These are phyloP conservation scores for Venustoraphidia nigricollis DNA, from an alignment of 2,888 invertebrate species.

Conservation along the genomic window DNA sequence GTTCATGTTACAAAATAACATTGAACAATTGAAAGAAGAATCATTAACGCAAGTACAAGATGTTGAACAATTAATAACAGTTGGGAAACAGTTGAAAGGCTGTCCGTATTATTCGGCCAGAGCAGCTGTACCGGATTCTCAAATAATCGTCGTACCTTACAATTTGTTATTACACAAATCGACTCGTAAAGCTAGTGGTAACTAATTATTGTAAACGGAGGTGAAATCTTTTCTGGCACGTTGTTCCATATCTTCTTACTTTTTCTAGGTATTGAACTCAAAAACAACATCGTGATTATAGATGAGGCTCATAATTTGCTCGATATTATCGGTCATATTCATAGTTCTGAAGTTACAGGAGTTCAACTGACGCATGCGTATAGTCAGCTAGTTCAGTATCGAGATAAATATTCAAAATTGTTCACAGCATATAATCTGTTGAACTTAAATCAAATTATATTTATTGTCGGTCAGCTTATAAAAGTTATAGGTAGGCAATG, in stretches of 20 bases:
- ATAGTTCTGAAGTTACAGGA: slow-evolving; percentile 58
- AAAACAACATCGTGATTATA: slow-evolving; percentile 67
- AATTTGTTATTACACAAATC: slow-evolving; percentile 65
- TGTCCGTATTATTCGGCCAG: slow-evolving; percentile 92
- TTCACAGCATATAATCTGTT: slow-evolving; percentile 69
- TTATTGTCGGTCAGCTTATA: slow-evolving; percentile 51
- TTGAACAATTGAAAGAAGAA: slow-evolving; percentile 47
- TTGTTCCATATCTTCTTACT: slow-evolving; percentile 27
- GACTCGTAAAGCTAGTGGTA: slow-evolving; percentile 57
- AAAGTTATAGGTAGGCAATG: slow-evolving; percentile 34
- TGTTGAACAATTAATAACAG: slow-evolving; percentile 68
- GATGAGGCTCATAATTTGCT: slow-evolving; percentile 97
- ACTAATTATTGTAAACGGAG: slow-evolving; percentile 20
- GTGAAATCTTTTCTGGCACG: slow-evolving; percentile 33
- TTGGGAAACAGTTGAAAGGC: slow-evolving; percentile 52
- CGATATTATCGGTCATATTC: slow-evolving; percentile 75
- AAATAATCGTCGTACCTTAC: slow-evolving; percentile 64
- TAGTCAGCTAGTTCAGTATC: slow-evolving; percentile 53
- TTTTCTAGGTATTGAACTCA: slow-evolving; percentile 38
- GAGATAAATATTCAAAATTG: slow-evolving; percentile 51
- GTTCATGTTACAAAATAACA: slow-evolving; percentile 44
- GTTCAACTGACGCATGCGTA: slow-evolving; percentile 48
- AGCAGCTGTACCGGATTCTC: slow-evolving; percentile 65
- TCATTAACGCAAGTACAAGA: slow-evolving; percentile 60
- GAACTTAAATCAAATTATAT: slow-evolving; percentile 65